Percentiles rank a stretch among this genome's conserved stretches.
phyloP scores from a whole-genome alignment of 2,113 vertebrate genomes.

The Nettapus auritus region DNA sequence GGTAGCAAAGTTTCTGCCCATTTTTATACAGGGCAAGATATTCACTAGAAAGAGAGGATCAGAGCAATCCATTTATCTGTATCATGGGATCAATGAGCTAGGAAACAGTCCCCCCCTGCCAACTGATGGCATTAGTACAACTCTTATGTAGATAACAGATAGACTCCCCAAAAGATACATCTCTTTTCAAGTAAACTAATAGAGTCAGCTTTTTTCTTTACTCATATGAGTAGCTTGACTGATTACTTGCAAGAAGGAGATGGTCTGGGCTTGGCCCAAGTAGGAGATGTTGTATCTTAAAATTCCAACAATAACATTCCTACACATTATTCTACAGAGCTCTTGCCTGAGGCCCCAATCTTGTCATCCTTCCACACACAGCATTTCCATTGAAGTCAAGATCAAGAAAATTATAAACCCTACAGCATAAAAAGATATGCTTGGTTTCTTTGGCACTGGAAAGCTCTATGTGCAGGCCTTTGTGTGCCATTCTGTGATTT shows the following conservation, averaged over 20 bases:
- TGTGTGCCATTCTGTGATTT: constrained; percentile 16
- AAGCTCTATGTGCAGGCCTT: constrained; percentile 6
- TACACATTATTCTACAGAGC: constrained; percentile 54
- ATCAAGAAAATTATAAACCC: constrained; percentile 72
- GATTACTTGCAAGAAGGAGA: neutral
- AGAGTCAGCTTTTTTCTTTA: neutral
- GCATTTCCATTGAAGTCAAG: constrained; percentile 71
- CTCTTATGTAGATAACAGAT: neutral
- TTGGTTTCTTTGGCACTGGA: constrained; percentile 60
- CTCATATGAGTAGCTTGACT: neutral
- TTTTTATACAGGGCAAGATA: neutral
- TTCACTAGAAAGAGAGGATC: neutral
- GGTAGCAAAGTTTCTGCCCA: neutral
- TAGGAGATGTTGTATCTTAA: constrained; percentile 43
- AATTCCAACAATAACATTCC: constrained; percentile 58
- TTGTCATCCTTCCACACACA: constrained; percentile 71
- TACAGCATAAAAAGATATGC: constrained; percentile 56
- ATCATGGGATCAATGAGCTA: neutral
- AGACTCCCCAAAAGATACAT: neutral
- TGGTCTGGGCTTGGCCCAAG: constrained; percentile 28
- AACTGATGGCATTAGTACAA: neutral
- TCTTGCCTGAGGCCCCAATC: constrained; percentile 63
- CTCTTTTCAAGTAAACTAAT: neutral
- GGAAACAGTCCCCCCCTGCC: neutral
- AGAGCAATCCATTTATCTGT: constrained; percentile 9